Percentiles rank a stretch among this genome's conserved stretches.
phyloP scores from a whole-genome alignment of 2,888 invertebrate species.

The Stictocephala bisonia region DNA sequence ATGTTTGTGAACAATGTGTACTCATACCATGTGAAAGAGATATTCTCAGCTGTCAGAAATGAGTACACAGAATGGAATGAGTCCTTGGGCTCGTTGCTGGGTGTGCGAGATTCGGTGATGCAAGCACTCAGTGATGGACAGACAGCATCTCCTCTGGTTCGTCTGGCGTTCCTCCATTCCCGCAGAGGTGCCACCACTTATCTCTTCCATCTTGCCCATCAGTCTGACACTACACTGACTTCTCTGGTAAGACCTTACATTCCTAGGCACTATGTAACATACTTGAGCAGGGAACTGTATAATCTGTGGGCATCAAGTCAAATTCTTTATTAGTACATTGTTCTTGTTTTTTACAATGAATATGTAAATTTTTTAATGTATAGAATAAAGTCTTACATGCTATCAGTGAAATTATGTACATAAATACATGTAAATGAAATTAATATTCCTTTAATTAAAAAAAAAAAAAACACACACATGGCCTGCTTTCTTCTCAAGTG shows the following conservation, averaged over 20 bases:
- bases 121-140: constrained; percentile 93
- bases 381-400: too few relatives aligned
- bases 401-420: too few relatives aligned
- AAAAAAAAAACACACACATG: too few relatives aligned
- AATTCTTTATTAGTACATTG: too few relatives aligned
- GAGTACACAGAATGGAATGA: constrained; percentile 98
- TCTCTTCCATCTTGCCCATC: constrained; percentile 90
- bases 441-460: too few relatives aligned
- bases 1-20: constrained; percentile 95
- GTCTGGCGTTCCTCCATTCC: constrained; percentile 80
- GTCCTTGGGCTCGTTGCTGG: constrained; percentile 85
- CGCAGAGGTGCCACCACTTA: constrained; percentile 83
- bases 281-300: too few relatives aligned
- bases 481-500: too few relatives aligned
- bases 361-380: too few relatives aligned
- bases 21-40: constrained; percentile 94
- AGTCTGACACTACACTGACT: constrained; percentile 67
- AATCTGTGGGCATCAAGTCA: too few relatives aligned
- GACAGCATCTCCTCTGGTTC: constrained; percentile 85
- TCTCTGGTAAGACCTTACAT: constrained; percentile 32
- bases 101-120: constrained; percentile 85
- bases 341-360: too few relatives aligned
- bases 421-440: too few relatives aligned
- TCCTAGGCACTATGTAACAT: too few relatives aligned
- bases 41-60: constrained; percentile 91